Conservation (phyloP, 2,113 vertebrate species). For the Cricetomys ansorgei region DNA sequence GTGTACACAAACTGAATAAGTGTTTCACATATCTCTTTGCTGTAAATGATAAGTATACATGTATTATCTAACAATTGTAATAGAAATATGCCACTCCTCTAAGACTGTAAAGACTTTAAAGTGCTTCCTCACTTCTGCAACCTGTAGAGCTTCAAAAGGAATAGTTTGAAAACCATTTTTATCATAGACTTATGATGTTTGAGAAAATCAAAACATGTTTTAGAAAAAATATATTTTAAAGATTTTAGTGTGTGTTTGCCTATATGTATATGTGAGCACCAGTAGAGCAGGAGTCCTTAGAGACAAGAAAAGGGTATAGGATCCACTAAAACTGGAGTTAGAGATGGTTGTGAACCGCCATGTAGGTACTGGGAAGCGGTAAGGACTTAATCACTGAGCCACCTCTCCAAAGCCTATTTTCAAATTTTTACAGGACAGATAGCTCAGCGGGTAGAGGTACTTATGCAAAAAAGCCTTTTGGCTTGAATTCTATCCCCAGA, state of each 20-base stretch:
- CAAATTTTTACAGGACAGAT: neutral
- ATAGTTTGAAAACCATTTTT: neutral
- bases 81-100: neutral
- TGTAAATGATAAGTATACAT: neutral
- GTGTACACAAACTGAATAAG: constrained; percentile 33
- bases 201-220: neutral
- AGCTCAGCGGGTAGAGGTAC: neutral
- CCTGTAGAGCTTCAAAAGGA: constrained; percentile 3
- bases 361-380: neutral
- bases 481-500: neutral
- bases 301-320: neutral
- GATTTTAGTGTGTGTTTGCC: neutral
- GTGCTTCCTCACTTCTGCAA: neutral
- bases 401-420: neutral
- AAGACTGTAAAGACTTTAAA: neutral
- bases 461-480: neutral
- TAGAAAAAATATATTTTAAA: neutral
- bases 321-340: neutral
- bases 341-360: neutral
- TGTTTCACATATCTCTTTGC: neutral
- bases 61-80: constrained; percentile 23
- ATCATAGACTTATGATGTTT: neutral
- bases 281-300: neutral
- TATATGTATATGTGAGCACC: neutral
- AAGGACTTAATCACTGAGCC: neutral